Evolutionary conservation across 2,797 vertebrate species (phyloP).

Genomic region (Syngnathus acus): DNA sequence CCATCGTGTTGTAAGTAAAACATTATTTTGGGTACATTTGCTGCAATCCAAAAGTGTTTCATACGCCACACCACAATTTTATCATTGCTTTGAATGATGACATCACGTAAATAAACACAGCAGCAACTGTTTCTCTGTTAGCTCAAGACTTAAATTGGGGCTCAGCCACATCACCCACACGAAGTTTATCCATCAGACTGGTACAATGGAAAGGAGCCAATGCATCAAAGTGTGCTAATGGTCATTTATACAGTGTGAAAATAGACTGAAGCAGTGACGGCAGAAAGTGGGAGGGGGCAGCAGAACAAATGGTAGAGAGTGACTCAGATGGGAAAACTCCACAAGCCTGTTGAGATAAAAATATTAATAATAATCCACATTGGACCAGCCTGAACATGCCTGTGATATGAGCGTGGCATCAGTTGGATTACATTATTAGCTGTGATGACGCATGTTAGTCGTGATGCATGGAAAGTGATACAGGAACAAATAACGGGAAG

Average conservation of each 20-base stretch:
- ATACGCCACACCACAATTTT: background rate
- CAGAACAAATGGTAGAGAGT: slow-evolving; percentile 25
- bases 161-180: background rate
- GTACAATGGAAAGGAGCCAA: background rate
- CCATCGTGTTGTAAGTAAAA: background rate
- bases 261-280: slow-evolving; percentile 21
- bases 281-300: slow-evolving; percentile 23
- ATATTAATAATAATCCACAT: slow-evolving; percentile 26
- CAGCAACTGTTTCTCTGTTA: background rate
- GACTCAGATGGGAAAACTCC: slow-evolving; percentile 57
- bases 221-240: slow-evolving; percentile 9
- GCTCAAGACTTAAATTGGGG: background rate
- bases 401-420: slow-evolving; percentile 49
- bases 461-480: slow-evolving; percentile 35
- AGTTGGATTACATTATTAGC: slow-evolving; percentile 43
- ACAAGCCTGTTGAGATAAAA: slow-evolving; percentile 47
- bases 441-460: slow-evolving; percentile 35
- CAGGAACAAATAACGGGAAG: slow-evolving; percentile 7
- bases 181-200: background rate
- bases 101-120: background rate
- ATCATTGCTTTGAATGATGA: background rate
- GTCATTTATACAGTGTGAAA: slow-evolving; percentile 28
- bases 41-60: background rate
- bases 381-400: slow-evolving; percentile 27
- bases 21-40: background rate